These are phyloP conservation scores for Clarias batrachus DNA, from an alignment of 2,113 vertebrate genomes.

Conservation along the genomic window DNA sequence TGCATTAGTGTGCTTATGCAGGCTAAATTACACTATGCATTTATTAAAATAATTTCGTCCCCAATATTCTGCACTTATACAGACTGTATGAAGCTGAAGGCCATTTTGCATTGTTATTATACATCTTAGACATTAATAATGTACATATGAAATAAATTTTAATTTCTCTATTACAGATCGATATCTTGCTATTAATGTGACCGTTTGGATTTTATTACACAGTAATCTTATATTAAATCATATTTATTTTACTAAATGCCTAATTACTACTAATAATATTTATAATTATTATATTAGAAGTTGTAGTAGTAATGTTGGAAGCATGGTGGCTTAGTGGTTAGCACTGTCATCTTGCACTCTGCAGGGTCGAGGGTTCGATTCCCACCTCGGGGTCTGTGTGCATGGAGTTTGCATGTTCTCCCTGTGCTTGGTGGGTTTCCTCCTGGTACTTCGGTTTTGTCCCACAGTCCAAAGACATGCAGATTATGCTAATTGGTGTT, in stretches of 20 bases:
- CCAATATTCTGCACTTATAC: neutral
- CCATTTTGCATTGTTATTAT: neutral
- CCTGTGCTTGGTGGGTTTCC: too few species aligned
- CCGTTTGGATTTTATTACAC: neutral
- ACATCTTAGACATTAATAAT: neutral
- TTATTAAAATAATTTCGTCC: neutral
- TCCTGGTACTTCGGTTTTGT: too few species aligned
- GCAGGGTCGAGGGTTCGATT: too few species aligned
- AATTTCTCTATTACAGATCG: neutral
- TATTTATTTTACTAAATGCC: neutral
- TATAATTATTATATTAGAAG: too few species aligned
- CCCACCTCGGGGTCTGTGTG: too few species aligned
- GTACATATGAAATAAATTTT: neutral
- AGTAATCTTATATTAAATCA: neutral
- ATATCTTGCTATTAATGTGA: neutral
- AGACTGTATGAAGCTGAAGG: neutral
- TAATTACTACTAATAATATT: too few species aligned
- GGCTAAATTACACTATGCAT: neutral
- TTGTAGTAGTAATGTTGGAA: too few species aligned
- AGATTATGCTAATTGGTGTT: too few species aligned
- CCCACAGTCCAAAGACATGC: too few species aligned
- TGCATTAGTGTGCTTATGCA: neutral
- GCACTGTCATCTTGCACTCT: too few species aligned
- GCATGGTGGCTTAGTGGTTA: too few species aligned
- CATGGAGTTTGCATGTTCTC: too few species aligned